phyloP scores from a whole-genome alignment of 2,113 vertebrate species.

The Heterotilapia buettikoferi region DNA sequence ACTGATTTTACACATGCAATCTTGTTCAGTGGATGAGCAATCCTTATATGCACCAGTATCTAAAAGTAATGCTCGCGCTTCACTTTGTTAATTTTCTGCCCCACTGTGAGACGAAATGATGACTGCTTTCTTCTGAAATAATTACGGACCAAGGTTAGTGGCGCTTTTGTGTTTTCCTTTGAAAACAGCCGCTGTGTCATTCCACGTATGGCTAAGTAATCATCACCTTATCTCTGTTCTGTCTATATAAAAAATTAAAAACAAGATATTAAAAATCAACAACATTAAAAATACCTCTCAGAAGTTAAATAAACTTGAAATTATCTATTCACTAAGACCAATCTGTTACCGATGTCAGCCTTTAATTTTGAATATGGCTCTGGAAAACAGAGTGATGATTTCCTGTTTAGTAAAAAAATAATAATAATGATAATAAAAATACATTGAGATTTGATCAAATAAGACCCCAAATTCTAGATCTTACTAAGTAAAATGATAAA shows the following conservation, averaged over 20 bases:
- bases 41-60: neutral
- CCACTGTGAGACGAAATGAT: neutral
- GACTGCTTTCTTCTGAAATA: neutral
- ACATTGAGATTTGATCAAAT: neutral
- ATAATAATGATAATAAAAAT: neutral
- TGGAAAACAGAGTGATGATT: neutral
- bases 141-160: neutral
- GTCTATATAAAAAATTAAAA: neutral
- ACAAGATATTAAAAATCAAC: neutral
- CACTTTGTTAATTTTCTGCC: neutral
- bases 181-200: neutral
- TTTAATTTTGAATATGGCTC: neutral
- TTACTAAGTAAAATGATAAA: neutral
- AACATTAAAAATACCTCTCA: neutral
- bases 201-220: neutral
- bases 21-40: neutral
- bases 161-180: neutral
- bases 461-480: neutral
- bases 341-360: neutral
- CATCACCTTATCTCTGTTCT: neutral
- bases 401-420: neutral
- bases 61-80: neutral
- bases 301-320: neutral
- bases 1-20: neutral
- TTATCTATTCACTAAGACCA: neutral